Base-by-base conservation (phyloP, 2,113 vertebrate genomes). In the Chrysochloris asiatica region DNA sequence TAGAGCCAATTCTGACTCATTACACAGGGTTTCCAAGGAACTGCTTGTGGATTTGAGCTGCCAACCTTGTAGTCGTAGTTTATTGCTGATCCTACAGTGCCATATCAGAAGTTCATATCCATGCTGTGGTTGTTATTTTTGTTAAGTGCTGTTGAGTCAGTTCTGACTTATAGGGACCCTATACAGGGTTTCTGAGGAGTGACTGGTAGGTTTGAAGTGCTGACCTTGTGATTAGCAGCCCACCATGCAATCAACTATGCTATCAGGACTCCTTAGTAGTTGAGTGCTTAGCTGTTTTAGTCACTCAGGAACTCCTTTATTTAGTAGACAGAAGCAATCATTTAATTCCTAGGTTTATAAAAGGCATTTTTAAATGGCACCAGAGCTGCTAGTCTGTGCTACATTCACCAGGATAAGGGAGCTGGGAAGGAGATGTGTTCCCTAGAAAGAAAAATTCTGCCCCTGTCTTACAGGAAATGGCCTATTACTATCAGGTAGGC, bases 401-500 rank as follows among this genome's bases (percentile, higher is more conserved):
- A 1, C 14, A 17, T 3, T 22, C 10, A 12, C 41, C 0, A 13
- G 30, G 7, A 61, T 8, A 22, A 9, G 30, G 38, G 19, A 2
- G 21, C 5, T 59, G 52, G 48, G 41, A 45, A 59, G 30, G 38
- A 30, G 13, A 9, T 16, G 3, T 10, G 2, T 48, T 26, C 2
- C 3, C 41, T 16, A 67, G 61, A 38, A 65, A n/a, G 33, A 67
- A 38, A 38, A 45, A 45, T 45, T 24, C 41, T 17, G 1, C n/a
- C 14, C n/a, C 24, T 50, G 13, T 3, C 2, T 14, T 6, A 13
- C n/a, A 13, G 19, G 36, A 33, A 41, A 50, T 38, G 26, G 26
- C 10, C 50, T 45, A 4, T 14, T 16, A 14, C 21, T 6, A n/a
- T 54, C 33, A 12, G 36, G 26, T 59, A 45, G 56, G 36, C 7